A percentile compares a stretch with the other conserved stretches of the same genome.
Evolutionary conservation across 35 echinoderm and acorn worm genomes (phyloP).

Genomic region (Apostichopus parvimensis): DNA sequence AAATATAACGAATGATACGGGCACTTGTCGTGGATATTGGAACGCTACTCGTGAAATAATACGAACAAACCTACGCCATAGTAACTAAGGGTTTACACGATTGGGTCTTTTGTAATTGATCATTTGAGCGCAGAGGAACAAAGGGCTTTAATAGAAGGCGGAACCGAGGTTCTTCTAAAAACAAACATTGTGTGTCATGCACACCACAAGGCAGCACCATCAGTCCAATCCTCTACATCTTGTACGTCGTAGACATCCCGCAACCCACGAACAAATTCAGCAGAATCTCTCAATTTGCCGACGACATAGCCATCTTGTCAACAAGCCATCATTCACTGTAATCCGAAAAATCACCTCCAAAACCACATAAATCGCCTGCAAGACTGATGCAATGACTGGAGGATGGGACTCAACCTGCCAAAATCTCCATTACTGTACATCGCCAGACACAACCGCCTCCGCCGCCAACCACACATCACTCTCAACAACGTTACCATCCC

Average conservation of each 20-base stretch:
- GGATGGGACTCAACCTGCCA: neutral
- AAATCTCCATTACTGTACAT: neutral
- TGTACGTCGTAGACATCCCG: neutral
- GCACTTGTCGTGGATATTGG: no score
- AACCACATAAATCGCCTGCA: neutral
- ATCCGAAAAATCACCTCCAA: neutral
- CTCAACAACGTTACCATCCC: neutral
- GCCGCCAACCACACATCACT: neutral
- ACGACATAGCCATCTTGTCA: neutral
- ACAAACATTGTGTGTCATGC: no score
- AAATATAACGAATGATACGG: no score
- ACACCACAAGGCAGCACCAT: constrained; percentile 4
- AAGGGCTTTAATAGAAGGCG: no score
- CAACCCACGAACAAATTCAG: neutral
- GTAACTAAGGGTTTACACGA: no score
- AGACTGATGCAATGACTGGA: neutral
- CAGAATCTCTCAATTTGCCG: neutral
- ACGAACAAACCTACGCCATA: no score
- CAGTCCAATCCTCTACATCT: neutral
- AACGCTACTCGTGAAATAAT: no score
- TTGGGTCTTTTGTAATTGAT: no score
- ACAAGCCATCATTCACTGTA: neutral
- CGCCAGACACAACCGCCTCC: neutral
- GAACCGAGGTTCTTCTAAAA: no score
- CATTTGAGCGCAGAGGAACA: no score